Evolutionary conservation across 2,797 vertebrate genomes (phyloP), one percentile per base, ranked within the genome.

Genomic region (Ataeniobius toweri): DNA sequence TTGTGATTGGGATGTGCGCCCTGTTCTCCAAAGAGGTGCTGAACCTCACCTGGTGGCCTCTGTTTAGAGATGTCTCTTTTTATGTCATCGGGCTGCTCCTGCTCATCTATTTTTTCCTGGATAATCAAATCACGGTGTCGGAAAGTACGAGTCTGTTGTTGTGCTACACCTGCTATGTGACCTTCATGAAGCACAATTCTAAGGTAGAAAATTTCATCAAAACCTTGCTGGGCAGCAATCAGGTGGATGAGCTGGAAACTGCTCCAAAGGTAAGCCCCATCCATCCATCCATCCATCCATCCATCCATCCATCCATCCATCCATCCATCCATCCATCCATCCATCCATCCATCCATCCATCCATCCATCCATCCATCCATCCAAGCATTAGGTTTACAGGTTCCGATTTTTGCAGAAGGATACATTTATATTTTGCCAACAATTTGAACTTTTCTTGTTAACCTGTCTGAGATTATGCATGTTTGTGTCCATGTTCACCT

Each of bases 1-100:
- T 99, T 80, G 98, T 99, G 85, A 99, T 99, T 69, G 98, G 98
- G 85, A 99, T 99, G 98, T 99, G 98, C 78, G 98, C 98, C 83
- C 91, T 99, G 77, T 99, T 99, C 94, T 99, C 98, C 80, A 97
- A 94, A 90, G 97, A 99, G 93, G 96, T 99, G 83, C 93, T 99
- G 89, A 96, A 97, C 91, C 96, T 99, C 88, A 99, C 98, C 16
- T 99, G 98, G 98, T 99, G 98, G 98, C 98, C 98, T 20, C 97
- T 99, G 68, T 99, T 99, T 93, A 95, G 98, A 89, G 98, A 99
- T 77, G 97, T 98, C 88, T 96, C 96, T 48, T 99, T 99, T 94
- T 99, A 99, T 92, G 99, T 98, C 39, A 0, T 99, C 80, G 98
- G 97, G 92, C 93, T 99, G 92, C 95, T 98, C 87, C 97, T 99